Evolutionary conservation across 1,140 invertebrate species (phyloP).

Genomic region (Macrostomum lignano): DNA sequence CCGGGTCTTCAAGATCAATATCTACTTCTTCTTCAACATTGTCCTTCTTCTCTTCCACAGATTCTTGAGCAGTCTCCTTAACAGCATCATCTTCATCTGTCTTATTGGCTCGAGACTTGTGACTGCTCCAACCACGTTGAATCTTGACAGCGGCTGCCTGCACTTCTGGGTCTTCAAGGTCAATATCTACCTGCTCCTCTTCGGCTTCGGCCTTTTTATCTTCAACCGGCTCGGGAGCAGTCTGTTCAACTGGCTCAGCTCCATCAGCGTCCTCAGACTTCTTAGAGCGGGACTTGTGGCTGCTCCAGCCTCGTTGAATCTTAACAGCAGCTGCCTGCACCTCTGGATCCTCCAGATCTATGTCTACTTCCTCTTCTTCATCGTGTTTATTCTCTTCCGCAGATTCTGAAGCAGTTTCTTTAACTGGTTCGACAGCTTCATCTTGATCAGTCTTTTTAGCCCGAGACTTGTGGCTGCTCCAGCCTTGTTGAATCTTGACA

Average conservation of each 20-base stretch:
- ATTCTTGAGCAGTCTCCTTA: no score
- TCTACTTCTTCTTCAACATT: constrained; percentile 11
- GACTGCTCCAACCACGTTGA: no score
- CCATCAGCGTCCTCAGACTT: not conserved
- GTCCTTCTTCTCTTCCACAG: not conserved
- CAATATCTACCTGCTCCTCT: not conserved
- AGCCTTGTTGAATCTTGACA: constrained; percentile 64
- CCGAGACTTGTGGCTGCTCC: not conserved
- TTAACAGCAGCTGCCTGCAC: constrained; percentile 56
- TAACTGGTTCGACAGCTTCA: not conserved
- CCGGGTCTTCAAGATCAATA: constrained; percentile 31
- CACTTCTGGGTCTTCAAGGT: not conserved
- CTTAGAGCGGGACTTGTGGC: not conserved
- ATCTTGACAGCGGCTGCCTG: no score
- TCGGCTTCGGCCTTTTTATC: no score
- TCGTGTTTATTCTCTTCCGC: constrained; percentile 1
- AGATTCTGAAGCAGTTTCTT: not conserved
- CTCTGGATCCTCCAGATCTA: constrained; percentile 34
- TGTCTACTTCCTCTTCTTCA: constrained; percentile 12
- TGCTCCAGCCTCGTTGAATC: no score
- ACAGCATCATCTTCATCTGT: no score
- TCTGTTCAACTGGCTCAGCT: no score
- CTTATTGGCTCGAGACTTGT: no score
- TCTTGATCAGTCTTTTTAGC: not conserved
- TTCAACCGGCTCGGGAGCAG: no score